These are phyloP conservation scores for Cettia cetti DNA, from an alignment of 2,113 vertebrate species.

Conservation along the genomic window DNA sequence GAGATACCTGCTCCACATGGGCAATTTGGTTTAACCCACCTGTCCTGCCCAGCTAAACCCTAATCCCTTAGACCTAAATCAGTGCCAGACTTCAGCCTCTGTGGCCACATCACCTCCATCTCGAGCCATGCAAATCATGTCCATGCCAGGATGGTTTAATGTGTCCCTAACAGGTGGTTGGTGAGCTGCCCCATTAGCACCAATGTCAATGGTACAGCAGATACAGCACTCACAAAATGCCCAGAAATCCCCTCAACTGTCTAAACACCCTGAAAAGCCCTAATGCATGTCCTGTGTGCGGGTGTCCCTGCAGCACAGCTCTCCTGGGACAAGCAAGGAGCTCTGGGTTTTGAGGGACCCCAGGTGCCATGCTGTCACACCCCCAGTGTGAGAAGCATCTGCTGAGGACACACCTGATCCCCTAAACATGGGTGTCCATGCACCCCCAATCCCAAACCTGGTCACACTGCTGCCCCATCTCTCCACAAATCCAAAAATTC, in stretches of 20 bases:
- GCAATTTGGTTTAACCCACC: background rate
- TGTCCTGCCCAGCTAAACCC: background rate
- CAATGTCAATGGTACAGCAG: no score
- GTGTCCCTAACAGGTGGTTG: no score
- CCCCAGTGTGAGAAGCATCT: rapidly evolving
- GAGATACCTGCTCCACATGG: background rate
- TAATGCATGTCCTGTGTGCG: rapidly evolving
- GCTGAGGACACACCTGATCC: background rate
- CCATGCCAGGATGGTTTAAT: background rate
- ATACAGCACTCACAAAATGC: background rate
- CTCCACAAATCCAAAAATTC: background rate
- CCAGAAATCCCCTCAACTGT: no score
- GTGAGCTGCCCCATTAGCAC: rapidly evolving
- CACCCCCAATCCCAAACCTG: background rate
- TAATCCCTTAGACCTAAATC: background rate
- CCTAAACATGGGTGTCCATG: rapidly evolving
- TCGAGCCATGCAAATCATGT: background rate
- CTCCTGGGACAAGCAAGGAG: rapidly evolving
- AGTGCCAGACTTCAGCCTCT: background rate
- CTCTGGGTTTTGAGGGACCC: background rate
- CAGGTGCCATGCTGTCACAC: background rate
- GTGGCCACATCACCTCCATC: background rate
- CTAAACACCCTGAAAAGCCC: background rate
- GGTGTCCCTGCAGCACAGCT: background rate
- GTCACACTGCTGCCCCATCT: background rate